Base-by-base conservation (phyloP, 2,113 vertebrate species). In the Porphyrio hochstetteri region DNA sequence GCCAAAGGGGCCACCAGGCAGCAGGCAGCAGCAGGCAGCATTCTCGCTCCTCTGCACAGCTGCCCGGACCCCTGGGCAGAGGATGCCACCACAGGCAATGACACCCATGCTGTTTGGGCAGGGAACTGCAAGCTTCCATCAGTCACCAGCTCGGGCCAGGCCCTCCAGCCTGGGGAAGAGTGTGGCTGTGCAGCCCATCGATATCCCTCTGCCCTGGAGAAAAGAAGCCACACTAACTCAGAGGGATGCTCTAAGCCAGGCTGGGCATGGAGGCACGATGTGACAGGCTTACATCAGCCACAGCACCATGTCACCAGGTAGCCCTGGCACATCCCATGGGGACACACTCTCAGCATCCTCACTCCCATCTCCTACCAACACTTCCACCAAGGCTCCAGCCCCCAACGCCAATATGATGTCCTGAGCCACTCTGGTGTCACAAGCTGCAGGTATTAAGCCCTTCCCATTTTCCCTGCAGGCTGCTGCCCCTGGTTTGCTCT, bases 391-490 rank as follows among this genome's bases (percentile, higher is more conserved):
- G 56, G 19, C 40, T 75, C 77, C 61, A 69, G 33, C n/a, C 38
- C 27, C 55, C 4, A 0, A 24, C 2, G 5, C 31, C 3, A 0
- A 21, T 17, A 35, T 65, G 0, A 25, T 17, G 40, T 65, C 55
- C 75, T 38, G 64, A 81, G 55, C 50, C 25, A 23, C 33, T 60
- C 44, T 27, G 0, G 0, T 53, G 92, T 48, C 23, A 7, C 28
- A 52, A 13, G 38, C 52, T 40, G 42, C 9, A 35, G 16, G 53
- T n/a, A 63, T 86, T 57, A 59, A 79, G 28, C 27, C 48, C 44
- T 71, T 80, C 38, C 48, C 27, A 33, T 82, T 42, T 92, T 81
- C 72, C 74, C 48, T 4, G 9, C 56, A 48, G 52, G 53, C 68
- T 53, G 63, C 71, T 48, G 65, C 36, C 88, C 69, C 59, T 59